Conservation (phyloP, 2,888 invertebrate genomes). For the Scrobipalpa atriplicella region DNA sequence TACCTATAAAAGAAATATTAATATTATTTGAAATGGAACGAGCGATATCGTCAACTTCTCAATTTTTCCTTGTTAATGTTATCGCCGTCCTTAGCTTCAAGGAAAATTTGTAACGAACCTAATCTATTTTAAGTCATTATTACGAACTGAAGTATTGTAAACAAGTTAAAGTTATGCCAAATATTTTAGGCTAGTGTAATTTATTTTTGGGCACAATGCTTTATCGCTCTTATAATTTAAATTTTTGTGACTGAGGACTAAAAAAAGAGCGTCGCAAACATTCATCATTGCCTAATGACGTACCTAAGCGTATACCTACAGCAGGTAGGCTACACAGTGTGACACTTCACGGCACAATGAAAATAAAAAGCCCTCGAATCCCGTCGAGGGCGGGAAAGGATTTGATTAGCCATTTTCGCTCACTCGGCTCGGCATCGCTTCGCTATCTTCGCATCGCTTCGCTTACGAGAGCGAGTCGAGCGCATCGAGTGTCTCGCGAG, state of each 20-base stretch:
- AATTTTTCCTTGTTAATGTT: conserved; percentile 21
- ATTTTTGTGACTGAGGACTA: not conserved
- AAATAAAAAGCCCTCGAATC: conserved; percentile 76
- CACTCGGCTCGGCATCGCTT: conserved; percentile 64
- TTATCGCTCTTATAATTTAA: not conserved
- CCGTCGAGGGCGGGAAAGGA: conserved; percentile 76
- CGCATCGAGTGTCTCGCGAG: conserved; percentile 79
- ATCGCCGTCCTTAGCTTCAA: conserved; percentile 18
- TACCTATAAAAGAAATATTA: not conserved
- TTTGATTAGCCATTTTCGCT: conserved; percentile 82
- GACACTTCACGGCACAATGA: conserved; percentile 77
- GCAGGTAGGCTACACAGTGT: conserved; percentile 44
- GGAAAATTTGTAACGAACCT: conserved; percentile 15
- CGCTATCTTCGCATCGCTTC: conserved; percentile 77
- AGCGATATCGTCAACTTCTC: conserved; percentile 17
- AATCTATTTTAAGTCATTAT: conserved; percentile 6
- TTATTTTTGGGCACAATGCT: not conserved
- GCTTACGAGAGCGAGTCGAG: conserved; percentile 72
- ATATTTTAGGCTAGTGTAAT: not conserved
- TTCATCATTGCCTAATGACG: conserved; percentile 14
- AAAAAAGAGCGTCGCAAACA: not conserved
- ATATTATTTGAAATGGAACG: conserved; percentile 1
- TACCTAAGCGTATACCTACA: conserved; percentile 19
- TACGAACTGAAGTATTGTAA: not conserved
- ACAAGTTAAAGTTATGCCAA: not conserved